phyloP scores from a whole-genome alignment of 1,140 invertebrate species.

The Fopius arisanus region DNA sequence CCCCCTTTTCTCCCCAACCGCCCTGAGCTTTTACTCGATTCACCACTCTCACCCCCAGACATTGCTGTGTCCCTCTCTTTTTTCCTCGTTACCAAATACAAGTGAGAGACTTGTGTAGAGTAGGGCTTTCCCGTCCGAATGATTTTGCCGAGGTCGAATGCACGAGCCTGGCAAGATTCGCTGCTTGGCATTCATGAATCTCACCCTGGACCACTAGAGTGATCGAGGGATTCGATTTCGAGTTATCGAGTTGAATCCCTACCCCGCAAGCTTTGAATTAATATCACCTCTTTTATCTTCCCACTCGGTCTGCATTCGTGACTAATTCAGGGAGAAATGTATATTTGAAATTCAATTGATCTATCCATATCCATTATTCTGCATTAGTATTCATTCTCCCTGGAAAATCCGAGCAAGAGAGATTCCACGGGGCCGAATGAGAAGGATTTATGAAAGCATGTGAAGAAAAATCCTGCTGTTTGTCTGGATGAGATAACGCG shows the following conservation, averaged over 20 bases:
- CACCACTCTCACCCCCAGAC: neutral
- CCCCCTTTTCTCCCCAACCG: neutral
- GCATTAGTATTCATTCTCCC: neutral
- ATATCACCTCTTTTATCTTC: constrained; percentile 20
- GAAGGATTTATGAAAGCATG: neutral
- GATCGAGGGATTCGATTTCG: constrained; percentile 26
- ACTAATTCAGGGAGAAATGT: constrained; percentile 23
- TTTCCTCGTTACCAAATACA: neutral
- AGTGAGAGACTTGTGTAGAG: neutral
- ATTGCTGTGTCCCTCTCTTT: neutral
- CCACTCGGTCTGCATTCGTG: neutral
- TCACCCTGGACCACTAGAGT: neutral
- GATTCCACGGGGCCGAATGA: neutral
- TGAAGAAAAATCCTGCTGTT: neutral
- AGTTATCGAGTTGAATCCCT: constrained; percentile 18
- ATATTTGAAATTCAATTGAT: constrained; percentile 27
- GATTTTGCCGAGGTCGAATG: constrained; percentile 45
- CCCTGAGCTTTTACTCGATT: neutral
- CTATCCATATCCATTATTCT: neutral
- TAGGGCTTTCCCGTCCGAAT: constrained; percentile 43
- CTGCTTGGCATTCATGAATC: constrained; percentile 30
- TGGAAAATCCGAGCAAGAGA: neutral
- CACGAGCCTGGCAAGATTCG: neutral
- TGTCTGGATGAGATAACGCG: too few species aligned
- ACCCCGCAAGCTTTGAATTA: constrained; percentile 18